Conservation (phyloP, 1,140 invertebrate species). For the Nephila pilipes region DNA sequence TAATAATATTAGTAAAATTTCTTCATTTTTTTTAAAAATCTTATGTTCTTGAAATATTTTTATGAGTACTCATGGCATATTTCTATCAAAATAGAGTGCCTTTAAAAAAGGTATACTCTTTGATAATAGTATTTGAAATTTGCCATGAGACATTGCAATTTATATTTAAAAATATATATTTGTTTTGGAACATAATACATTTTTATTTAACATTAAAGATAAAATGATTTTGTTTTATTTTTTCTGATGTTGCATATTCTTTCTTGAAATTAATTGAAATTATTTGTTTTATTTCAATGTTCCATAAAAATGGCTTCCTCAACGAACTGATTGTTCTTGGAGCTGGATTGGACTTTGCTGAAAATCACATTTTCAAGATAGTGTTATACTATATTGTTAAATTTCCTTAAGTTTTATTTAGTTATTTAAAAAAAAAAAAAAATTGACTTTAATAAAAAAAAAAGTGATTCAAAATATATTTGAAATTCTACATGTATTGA, state of each 20-base stretch:
- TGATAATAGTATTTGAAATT: too few relatives aligned
- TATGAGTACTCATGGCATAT: too few relatives aligned
- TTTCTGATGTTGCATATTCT: background rate
- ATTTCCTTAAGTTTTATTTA: background rate
- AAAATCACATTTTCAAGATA: background rate
- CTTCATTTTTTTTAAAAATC: too few relatives aligned
- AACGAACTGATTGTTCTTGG: constrained; percentile 15
- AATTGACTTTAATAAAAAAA: background rate
- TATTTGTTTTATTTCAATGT: background rate
- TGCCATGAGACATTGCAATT: too few relatives aligned
- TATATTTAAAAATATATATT: too few relatives aligned
- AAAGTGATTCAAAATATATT: background rate
- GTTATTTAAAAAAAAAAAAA: background rate
- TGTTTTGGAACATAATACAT: too few relatives aligned
- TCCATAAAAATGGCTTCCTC: constrained; percentile 29
- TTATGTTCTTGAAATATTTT: too few relatives aligned
- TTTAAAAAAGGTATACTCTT: too few relatives aligned
- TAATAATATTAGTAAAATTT: too few relatives aligned
- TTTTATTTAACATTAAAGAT: too few relatives aligned
- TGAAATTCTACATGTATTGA: background rate
- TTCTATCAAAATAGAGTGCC: too few relatives aligned
- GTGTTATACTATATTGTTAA: background rate
- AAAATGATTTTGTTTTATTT: too few relatives aligned
- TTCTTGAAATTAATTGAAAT: background rate
- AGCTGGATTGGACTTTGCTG: background rate